These are phyloP conservation scores for Acromyrmex charruanus DNA, from an alignment of 1,140 invertebrate genomes.

Conservation along the genomic window DNA sequence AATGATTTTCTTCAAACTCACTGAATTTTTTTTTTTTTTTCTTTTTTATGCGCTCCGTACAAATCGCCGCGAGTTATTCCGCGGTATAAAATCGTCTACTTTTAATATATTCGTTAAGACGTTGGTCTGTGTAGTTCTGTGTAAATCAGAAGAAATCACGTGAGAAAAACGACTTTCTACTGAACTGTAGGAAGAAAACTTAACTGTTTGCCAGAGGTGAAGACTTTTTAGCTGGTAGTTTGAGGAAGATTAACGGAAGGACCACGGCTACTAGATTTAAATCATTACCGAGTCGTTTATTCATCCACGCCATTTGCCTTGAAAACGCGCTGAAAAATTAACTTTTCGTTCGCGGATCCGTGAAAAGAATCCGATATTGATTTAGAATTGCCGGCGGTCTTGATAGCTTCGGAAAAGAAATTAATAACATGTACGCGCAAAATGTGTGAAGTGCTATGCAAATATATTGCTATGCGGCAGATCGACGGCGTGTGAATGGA, in stretches of 20 bases:
- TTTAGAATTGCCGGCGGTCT: conserved; percentile 7
- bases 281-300: conserved; percentile 52
- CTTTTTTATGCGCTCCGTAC: conserved; percentile 42
- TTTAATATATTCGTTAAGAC: conserved; percentile 66
- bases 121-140: conserved; percentile 20
- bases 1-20: conserved; percentile 60
- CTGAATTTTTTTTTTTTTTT: conserved; percentile 62
- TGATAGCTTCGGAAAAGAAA: background rate
- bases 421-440: background rate
- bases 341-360: conserved; percentile 32
- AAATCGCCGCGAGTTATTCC: background rate
- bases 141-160: conserved; percentile 54
- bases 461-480: conserved; percentile 6
- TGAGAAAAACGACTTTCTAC: conserved; percentile 23
- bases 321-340: conserved; percentile 51
- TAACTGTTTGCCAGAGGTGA: conserved; percentile 39
- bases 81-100: background rate
- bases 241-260: conserved; percentile 39
- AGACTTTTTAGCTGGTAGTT: conserved; percentile 21
- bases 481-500: background rate
- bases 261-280: conserved; percentile 49
- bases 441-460: background rate
- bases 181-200: conserved; percentile 36
- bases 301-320: conserved; percentile 55
- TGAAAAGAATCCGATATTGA: conserved; percentile 48